Percentiles rank a stretch among this genome's conserved stretches.
phyloP scores from a whole-genome alignment of 2,888 invertebrate genomes.

The Lycaena phlaeas region DNA sequence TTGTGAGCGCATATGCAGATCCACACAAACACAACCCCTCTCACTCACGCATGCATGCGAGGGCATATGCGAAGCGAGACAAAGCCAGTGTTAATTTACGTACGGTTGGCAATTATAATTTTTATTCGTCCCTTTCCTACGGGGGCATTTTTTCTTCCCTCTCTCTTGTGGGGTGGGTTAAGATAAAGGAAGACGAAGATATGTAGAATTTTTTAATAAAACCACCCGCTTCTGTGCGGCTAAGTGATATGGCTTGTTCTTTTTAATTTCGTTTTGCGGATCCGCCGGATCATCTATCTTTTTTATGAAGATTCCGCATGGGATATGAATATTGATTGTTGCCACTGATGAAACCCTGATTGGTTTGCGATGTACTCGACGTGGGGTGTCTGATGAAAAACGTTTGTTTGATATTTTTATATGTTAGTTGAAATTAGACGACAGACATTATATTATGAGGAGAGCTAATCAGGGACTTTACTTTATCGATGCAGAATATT shows the following conservation, averaged over 20 bases:
- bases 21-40: slow-evolving; percentile 45
- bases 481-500: too few species aligned
- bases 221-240: slow-evolving; percentile 64
- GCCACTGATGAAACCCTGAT: slow-evolving; percentile 66
- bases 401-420: too few species aligned
- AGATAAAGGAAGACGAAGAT: slow-evolving; percentile 66
- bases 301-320: slow-evolving; percentile 66
- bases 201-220: slow-evolving; percentile 72
- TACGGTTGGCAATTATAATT: slow-evolving; percentile 72
- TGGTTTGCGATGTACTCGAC: slow-evolving; percentile 52
- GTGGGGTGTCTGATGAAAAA: slow-evolving; percentile 20
- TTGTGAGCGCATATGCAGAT: slow-evolving; percentile 66
- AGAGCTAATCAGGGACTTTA: too few species aligned
- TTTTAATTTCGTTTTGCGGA: slow-evolving; percentile 68
- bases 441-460: too few species aligned
- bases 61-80: slow-evolving; percentile 31
- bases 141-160: slow-evolving; percentile 50
- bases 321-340: slow-evolving; percentile 72
- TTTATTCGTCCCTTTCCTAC: slow-evolving; percentile 60
- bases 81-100: slow-evolving; percentile 68
- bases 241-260: slow-evolving; percentile 73
- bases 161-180: slow-evolving; percentile 49
- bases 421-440: too few species aligned
- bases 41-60: slow-evolving; percentile 27
- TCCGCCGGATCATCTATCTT: slow-evolving; percentile 65